Evolutionary conservation across 2,888 invertebrate genomes (phyloP).

Genomic region (Habroteleia sp.): DNA sequence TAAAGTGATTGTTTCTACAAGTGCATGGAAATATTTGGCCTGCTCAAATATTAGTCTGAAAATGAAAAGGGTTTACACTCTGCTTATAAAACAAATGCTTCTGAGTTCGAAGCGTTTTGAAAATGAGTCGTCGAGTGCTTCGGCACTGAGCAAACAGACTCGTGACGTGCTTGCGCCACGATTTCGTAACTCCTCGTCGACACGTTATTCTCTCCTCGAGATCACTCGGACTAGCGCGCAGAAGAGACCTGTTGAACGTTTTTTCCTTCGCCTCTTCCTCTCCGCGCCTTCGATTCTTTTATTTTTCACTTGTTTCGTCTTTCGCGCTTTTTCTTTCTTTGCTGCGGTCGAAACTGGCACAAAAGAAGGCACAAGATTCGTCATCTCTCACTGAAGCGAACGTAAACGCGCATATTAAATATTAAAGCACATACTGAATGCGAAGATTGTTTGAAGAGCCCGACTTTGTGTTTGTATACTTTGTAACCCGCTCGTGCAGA

Average conservation of each 20-base stretch:
- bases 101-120: constrained; percentile 58
- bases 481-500: constrained; percentile 73
- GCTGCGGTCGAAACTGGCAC: constrained; percentile 60
- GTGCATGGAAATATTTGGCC: constrained; percentile 56
- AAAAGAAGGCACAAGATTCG: constrained; percentile 56
- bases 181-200: constrained; percentile 62
- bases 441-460: constrained; percentile 74
- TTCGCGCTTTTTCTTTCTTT: constrained; percentile 38
- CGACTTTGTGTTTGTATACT: constrained; percentile 74
- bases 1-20: constrained; percentile 48
- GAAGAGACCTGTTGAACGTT: constrained; percentile 54
- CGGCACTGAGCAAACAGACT: constrained; percentile 50
- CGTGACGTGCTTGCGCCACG: constrained; percentile 53
- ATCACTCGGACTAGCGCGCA: constrained; percentile 29
- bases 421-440: constrained; percentile 68
- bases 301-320: no score
- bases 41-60: constrained; percentile 50
- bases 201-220: constrained; percentile 50
- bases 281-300: constrained; percentile 36
- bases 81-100: constrained; percentile 62
- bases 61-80: constrained; percentile 57
- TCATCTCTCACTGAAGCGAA: constrained; percentile 63
- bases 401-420: constrained; percentile 68
- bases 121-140: constrained; percentile 52
- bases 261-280: constrained; percentile 24